phyloP scores from a whole-genome alignment of 2,797 vertebrate genomes.

The Chelidonichthys spinosus region DNA sequence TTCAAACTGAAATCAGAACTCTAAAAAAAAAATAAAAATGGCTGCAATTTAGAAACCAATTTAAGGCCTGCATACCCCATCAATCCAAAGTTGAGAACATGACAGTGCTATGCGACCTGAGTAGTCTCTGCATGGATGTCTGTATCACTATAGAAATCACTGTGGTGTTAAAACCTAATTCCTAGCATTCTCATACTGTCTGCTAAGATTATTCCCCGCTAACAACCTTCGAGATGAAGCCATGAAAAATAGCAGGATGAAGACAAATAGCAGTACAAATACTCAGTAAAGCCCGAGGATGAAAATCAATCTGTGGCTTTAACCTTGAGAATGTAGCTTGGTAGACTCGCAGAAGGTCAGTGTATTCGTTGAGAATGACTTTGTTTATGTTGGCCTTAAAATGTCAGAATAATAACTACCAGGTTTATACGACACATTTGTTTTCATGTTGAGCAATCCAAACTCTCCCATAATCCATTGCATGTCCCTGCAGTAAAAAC shows the following conservation, averaged over 20 bases:
- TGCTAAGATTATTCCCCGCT: not conserved
- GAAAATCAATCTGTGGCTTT: not conserved
- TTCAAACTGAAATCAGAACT: not conserved
- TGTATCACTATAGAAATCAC: slow-evolving; percentile 11
- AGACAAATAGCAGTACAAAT: slow-evolving; percentile 2
- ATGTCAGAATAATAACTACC: slow-evolving; percentile 1
- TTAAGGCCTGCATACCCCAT: slow-evolving; percentile 2
- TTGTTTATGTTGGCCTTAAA: not conserved
- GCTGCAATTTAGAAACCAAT: not conserved
- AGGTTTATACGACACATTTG: not conserved
- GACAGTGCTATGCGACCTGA: not conserved
- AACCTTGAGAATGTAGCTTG: not conserved
- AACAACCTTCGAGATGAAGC: slow-evolving; percentile 6
- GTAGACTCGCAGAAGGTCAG: not conserved
- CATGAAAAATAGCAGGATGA: slow-evolving; percentile 6
- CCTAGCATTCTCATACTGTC: slow-evolving; percentile 4
- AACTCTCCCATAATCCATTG: slow-evolving; percentile 8
- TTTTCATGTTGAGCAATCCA: not conserved
- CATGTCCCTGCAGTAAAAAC: not conserved
- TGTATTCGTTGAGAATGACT: not conserved
- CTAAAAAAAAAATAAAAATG: no score
- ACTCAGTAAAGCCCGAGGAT: not conserved
- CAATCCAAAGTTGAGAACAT: slow-evolving; percentile 5
- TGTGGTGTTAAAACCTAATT: slow-evolving; percentile 13
- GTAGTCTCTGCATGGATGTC: slow-evolving; percentile 12